Percentiles rank a stretch among this genome's conserved stretches.
Evolutionary conservation across 2,113 vertebrate genomes (phyloP).

Genomic region (Cynopterus brachyotis): DNA sequence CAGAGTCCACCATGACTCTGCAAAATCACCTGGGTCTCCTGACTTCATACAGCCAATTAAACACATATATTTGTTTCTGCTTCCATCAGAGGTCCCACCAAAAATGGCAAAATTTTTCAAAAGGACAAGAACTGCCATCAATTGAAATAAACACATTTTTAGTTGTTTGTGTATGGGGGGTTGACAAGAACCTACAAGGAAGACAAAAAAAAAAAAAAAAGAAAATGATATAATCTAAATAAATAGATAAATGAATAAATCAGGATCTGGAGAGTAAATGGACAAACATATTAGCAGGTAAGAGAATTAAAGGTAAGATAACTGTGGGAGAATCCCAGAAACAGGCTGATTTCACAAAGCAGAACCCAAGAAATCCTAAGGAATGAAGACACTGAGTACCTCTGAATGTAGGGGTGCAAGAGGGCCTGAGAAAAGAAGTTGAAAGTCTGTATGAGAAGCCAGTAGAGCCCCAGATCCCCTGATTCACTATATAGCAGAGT

Average conservation of each 20-base stretch:
- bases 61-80: background rate
- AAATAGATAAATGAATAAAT: background rate
- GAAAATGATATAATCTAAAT: background rate
- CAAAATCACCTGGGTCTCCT: background rate
- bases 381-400: background rate
- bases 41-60: background rate
- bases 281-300: background rate
- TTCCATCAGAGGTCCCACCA: background rate
- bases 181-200: background rate
- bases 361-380: background rate
- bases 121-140: background rate
- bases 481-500: background rate
- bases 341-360: background rate
- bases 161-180: background rate
- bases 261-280: background rate
- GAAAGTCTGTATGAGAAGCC: background rate
- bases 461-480: background rate
- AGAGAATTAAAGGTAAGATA: background rate
- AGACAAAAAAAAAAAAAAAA: background rate
- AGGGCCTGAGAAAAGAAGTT: background rate
- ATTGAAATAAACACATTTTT: background rate
- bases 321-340: background rate
- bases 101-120: background rate
- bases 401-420: background rate
- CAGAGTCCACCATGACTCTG: background rate